Evolutionary conservation across 2,113 vertebrate genomes (phyloP), one percentile per base, ranked within the genome.

Genomic region (Enhydra lutris): DNA sequence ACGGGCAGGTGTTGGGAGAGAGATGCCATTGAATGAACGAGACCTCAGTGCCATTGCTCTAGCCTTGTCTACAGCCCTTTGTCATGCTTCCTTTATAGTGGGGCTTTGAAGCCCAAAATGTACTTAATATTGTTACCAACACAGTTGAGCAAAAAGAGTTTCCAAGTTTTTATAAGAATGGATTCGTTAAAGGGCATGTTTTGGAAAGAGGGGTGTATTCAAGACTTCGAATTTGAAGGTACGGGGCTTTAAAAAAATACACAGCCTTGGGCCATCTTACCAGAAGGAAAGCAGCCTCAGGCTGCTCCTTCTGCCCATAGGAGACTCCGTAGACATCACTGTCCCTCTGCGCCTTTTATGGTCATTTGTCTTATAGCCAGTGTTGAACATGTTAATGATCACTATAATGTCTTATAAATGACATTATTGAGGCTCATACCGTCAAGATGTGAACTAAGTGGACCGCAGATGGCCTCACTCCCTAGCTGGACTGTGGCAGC

Each of bases 401-500:
- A 61, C 61, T 84, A 47, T 39, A 39, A 39, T 39, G 89, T 96
- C 89, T 96, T 86, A 83, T 59, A 96, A 95, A 94, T 89, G 91
- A 94, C 97, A 90, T 93, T 42, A 93, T 80, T 65, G 82, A 42
- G 80, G 79, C 81, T 74, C 67, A 15, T 20, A 24, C 61, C 81
- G 26, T 94, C 91, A 92, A 65, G 91, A 95, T 93, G 83, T 89
- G 95, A 97, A 95, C 89, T 80, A 63, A 90, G 78, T 86, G 93
- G 91, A 91, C 89, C 39, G 42, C 42, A 47, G 71, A 29, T 65
- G 87, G 83, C 89, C 93, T 65, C 50, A 79, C 71, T 97, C 93
- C 81, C 69, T 93, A 36, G 89, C 82, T 26, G 13, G 76, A 59
- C 36, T 7, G 34, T 69, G 61, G 55, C 65, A 82, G 91, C 61